Conservation (phyloP, 1,140 invertebrate species). For the silkworm (Bombyx mori) region ASM3026992v2 NC_085115.1:9453001-9453500, state of each 20-base stretch:
- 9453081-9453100: too few species aligned
- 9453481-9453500: not conserved
- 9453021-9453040: too few species aligned
- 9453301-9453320: slow-evolving; percentile 63
- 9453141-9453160: not conserved
- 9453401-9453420: slow-evolving; percentile 4
- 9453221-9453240: not conserved
- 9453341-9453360: slow-evolving; percentile 38
- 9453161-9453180: not conserved
- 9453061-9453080: too few species aligned
- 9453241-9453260: not conserved
- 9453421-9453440: too few species aligned
- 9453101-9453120: too few species aligned
- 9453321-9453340: slow-evolving; percentile 61
- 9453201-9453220: slow-evolving; percentile 6
- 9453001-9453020: too few species aligned
- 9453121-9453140: too few species aligned
- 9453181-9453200: slow-evolving; percentile 12
- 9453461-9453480: not conserved
- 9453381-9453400: slow-evolving; percentile 12
- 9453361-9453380: slow-evolving; percentile 30
- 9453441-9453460: too few species aligned
- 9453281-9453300: slow-evolving; percentile 53
- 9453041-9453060: too few species aligned
- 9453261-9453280: slow-evolving; percentile 24